Evolutionary conservation across 2,888 invertebrate species (phyloP), one percentile per base, ranked within the genome.

Genomic region (Chaitophorus viminalis): DNA sequence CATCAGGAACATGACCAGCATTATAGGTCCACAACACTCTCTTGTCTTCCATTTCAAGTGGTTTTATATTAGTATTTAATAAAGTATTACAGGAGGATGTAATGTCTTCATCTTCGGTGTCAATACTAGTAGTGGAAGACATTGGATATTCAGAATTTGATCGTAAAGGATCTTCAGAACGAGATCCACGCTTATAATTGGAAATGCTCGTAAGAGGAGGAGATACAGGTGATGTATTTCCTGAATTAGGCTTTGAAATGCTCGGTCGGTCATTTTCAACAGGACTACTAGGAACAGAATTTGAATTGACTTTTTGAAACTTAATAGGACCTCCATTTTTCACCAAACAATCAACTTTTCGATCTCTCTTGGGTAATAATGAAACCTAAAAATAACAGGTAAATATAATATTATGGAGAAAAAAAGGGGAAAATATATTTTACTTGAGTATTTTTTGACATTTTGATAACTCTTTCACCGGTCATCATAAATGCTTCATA

Each of bases 401-500:
- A 75, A 3, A 8, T 21, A 79, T 31, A 60, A 65, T 2, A 52
- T 46, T 46, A 2, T 79, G n/a, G 33, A 78, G 3, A 31, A 65
- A 70, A n/a, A 86, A 92, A 90, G 93, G 93, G 89, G 93, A 93
- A 29, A 76, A 52, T 31, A 70, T 33, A 84, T 75, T 1, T 33
- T 90, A 93, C 93, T 91, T 94, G 95, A 90, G 95, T 95, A 89
- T 95, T 96, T 90, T 96, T 93, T 89, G 97, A 97, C 90, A 98
- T 94, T 92, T 98, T 98, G 90, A 98, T 94, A 92, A 98, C 98
- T 91, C 98, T 94, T 92, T 98, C 98, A 77, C 98, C 98, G 54
- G 98, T 98, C 98, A 98, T 98, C 95, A 98, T 96, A 93, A 97
- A 98, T 88, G 97, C 96, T 92, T 97, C 97, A 92, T 96, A 97